Base-by-base conservation (phyloP, 2,888 invertebrate species). In the Neria commutata region DNA sequence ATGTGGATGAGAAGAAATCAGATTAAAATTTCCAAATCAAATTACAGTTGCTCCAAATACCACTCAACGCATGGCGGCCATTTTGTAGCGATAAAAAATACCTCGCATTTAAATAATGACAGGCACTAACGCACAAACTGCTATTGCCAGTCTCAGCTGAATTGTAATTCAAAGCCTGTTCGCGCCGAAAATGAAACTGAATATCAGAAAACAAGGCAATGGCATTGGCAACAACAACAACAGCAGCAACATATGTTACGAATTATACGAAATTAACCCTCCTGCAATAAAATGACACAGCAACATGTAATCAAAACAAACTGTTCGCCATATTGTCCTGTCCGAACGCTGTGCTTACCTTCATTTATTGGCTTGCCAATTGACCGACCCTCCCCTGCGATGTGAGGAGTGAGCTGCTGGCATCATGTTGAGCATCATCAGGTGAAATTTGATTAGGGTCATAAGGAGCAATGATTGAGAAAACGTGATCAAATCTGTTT, bases 381-480 rank as follows among this genome's bases (percentile, higher is more conserved):
- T n/a, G n/a, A n/a, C n/a, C n/a, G n/a, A n/a, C n/a, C n/a, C 40
- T 16, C 16, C 40, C 8, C 40, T 17, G 3, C 40, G 16, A 16
- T 10, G n/a, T 24, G 47, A 14, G 24, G n/a, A 16, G 2, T 11
- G 21, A 17, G 11, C 17, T 21, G 14, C 16, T 47, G 23, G 25
- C 4, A 24, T 10, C 25, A 3, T 17, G 34, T 50, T 19, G 40
- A 63, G 59, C 69, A 69, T 71, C 77, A 76, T 76, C 77, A 77
- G 77, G 77, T 77, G 75, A 74, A 74, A 75, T 76, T 77, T 76
- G 76, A 77, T 77, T 73, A 75, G 76, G 75, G 77, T 76, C 77
- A 73, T 77, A 74, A 75, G 72, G 68, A n/a, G 68, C 73, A 70
- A 70, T 75, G 72, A 77, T 77, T 75, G 76, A 72, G 70, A 74